Evolutionary conservation across 2,113 vertebrate species (phyloP).

Genomic region (Petaurus breviceps): DNA sequence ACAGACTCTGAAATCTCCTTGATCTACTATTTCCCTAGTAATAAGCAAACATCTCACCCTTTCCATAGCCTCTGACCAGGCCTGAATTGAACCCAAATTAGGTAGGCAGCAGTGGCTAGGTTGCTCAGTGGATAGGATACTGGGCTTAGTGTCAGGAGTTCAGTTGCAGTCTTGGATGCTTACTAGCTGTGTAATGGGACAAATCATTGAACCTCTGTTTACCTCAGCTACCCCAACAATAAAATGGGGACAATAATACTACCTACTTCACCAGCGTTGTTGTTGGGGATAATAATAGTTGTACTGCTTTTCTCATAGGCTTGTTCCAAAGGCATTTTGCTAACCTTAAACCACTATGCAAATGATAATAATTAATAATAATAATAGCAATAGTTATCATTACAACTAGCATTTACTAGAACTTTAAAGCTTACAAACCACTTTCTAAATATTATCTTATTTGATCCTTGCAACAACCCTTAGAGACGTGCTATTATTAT

Average conservation of each 20-base stretch:
- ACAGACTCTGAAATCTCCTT: not conserved
- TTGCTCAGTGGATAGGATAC: not conserved
- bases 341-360: not conserved
- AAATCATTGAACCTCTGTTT: not conserved
- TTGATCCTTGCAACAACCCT: not conserved
- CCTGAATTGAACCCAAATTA: not conserved
- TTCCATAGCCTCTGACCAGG: not conserved
- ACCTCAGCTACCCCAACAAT: not conserved
- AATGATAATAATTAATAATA: not conserved
- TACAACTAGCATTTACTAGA: not conserved
- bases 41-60: not conserved
- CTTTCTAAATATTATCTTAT: not conserved
- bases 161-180: not conserved
- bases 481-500: not conserved
- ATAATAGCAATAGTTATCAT: not conserved
- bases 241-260: not conserved
- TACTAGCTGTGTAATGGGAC: not conserved
- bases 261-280: not conserved
- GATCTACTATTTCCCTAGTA: not conserved
- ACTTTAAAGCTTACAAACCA: not conserved
- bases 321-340: not conserved
- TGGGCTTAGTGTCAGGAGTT: not conserved
- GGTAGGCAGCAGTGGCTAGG: not conserved
- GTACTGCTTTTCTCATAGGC: not conserved
- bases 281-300: not conserved